Evolutionary conservation across 2,888 invertebrate species (phyloP).

Genomic region (Ashinkailepas kermadecensis): DNA sequence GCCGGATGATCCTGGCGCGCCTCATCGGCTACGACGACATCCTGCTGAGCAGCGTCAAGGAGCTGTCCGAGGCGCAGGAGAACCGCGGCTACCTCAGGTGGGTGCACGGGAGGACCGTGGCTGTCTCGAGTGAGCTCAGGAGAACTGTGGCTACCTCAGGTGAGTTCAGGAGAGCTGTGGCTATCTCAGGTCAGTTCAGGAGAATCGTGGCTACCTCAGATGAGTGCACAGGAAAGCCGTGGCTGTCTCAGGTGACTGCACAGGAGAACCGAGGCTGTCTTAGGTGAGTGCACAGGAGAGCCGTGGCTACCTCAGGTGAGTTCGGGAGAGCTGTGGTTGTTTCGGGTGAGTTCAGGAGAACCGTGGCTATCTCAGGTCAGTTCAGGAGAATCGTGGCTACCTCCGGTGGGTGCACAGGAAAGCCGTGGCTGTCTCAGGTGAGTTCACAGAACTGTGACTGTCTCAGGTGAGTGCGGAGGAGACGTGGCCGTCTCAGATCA

Average conservation of each 20-base stretch:
- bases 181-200: conserved; percentile 58
- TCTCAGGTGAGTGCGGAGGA: conserved; percentile 53
- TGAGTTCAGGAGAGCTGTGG: conserved; percentile 39
- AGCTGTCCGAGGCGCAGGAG: conserved; percentile 88
- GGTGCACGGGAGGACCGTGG: conserved; percentile 23
- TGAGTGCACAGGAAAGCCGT: conserved; percentile 39
- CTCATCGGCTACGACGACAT: conserved; percentile 96
- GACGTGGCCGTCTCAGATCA: conserved; percentile 40
- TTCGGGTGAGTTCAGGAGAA: too few relatives aligned
- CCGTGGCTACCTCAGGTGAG: conserved; percentile 6
- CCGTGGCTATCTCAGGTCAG: too few relatives aligned
- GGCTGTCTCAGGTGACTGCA: too few relatives aligned
- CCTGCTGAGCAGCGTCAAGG: conserved; percentile 91
- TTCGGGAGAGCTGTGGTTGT: background rate
- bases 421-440: too few relatives aligned
- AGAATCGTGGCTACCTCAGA: conserved; percentile 90
- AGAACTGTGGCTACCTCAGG: conserved; percentile 90
- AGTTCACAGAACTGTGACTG: conserved; percentile 79
- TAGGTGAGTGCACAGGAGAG: too few relatives aligned
- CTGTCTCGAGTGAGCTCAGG: conserved; percentile 58
- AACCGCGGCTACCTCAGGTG: conserved; percentile 89
- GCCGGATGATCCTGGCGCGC: conserved; percentile 79
- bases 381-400: too few relatives aligned
- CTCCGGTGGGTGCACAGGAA: too few relatives aligned
- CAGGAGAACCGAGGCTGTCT: too few relatives aligned